Evolutionary conservation across 2,888 invertebrate genomes (phyloP).

Genomic region (Agelastica alni): DNA sequence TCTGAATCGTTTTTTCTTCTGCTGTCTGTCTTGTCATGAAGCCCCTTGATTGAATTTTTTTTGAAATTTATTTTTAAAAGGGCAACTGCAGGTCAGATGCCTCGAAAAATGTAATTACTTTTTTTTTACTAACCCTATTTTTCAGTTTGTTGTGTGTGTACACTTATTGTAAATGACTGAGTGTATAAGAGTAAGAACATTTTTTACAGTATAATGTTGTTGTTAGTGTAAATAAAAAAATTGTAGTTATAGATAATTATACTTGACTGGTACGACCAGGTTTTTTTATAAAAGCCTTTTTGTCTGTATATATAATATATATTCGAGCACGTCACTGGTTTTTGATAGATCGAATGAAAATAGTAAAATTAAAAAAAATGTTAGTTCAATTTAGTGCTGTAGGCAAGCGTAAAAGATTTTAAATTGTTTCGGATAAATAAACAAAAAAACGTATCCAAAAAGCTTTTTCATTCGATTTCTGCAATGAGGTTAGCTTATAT

Average conservation of each 20-base stretch:
- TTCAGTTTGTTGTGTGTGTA: background rate
- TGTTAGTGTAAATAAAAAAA: slow-evolving; percentile 49
- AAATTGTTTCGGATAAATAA: slow-evolving; percentile 11
- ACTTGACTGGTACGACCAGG: slow-evolving; percentile 47
- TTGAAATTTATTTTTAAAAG: too few species aligned
- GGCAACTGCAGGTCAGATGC: background rate
- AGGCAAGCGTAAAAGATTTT: slow-evolving; percentile 6
- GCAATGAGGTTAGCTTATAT: slow-evolving; percentile 15
- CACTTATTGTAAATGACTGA: slow-evolving; percentile 44
- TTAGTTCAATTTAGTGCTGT: slow-evolving; percentile 33
- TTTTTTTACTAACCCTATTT: background rate
- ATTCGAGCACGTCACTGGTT: slow-evolving; percentile 29
- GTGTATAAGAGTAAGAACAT: slow-evolving; percentile 43
- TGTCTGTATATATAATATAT: slow-evolving; percentile 41
- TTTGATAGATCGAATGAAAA: slow-evolving; percentile 17
- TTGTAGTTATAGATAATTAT: slow-evolving; percentile 39
- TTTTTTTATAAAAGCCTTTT: slow-evolving; percentile 47
- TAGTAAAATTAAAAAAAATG: slow-evolving; percentile 13
- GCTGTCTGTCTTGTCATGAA: too few species aligned
- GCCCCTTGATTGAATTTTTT: too few species aligned
- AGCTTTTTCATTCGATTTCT: slow-evolving; percentile 21
- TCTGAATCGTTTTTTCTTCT: too few species aligned
- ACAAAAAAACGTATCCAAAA: too few species aligned
- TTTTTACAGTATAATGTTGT: slow-evolving; percentile 48
- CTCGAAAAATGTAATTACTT: background rate